Evolutionary conservation across 2,888 invertebrate genomes (phyloP), one percentile per base, ranked within the genome.

Genomic region (Drosophila basisetae): DNA sequence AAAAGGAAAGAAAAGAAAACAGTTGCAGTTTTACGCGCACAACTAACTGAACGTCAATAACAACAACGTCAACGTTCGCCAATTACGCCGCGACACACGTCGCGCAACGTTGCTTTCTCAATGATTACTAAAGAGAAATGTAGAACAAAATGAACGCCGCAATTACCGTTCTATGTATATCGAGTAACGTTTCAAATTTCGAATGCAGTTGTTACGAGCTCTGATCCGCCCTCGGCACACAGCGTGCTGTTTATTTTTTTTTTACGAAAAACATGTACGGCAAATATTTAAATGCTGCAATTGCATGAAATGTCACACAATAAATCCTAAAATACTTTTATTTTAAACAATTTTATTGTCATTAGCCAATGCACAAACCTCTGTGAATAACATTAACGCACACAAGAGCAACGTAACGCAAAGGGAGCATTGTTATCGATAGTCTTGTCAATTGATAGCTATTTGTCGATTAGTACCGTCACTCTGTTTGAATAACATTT

Each of bases 31-130:
- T 84, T 88, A 84, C 88, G 83, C 88, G 85, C 76, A 73, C 71
- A 61, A 61, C 41, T 66, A 60, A 43, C 31, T 43, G 37, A 71
- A 52, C 33, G 37, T 68, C 25, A 74, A 68, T 31, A 47, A 68
- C 58, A 30, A 47, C 65, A n/a, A 28, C 67, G 56, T 47, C 47
- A 47, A 47, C 25, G 47, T 25, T 28, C 54, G 65, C 47, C 50
- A 84, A 68, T 65, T 70, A 61, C 82, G 75, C 68, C 80, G 80
- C 68, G 72, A 50, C 66, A 75, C 70, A 72, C 68, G 70, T 71
- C 74, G 68, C 83, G 86, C 79, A 66, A 79, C 84, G 82, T 84
- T 68, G 73, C 75, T 73, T 88, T 78, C 86, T 88, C 83, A 84
- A 84, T 88, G 83, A 73, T 60, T 50, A 80, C 80, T 74, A 70